Evolutionary conservation across 1,140 invertebrate species (phyloP), one percentile per base, ranked within the genome.

Genomic region (Drosophila sulfurigaster): DNA sequence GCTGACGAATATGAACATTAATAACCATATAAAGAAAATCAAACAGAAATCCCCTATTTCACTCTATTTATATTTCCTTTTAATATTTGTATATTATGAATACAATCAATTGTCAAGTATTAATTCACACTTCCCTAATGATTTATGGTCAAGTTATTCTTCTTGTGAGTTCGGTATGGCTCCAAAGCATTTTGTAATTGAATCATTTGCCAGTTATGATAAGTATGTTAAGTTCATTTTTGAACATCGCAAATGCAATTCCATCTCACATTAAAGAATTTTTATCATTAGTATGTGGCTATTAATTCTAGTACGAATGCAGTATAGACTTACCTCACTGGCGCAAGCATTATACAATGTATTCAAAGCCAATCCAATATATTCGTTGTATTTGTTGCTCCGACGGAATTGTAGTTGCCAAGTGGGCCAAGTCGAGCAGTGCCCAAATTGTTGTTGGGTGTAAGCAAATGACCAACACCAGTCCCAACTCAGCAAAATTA

Each of bases 241-340:
- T 60, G 72, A 78, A 64, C 15, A 16, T 62, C 38, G 1, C 45
- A 8, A 13, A 20, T 8, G 2, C 5, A 62, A 57, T 25, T 41
- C 6, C 3, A n/a, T 30, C 3, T 20, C 11, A 25, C 2, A 49
- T 49, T 11, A 25, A 25, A 49, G 16, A 13, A 30, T 54, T 32
- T 54, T 3, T 7, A 28, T 35, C 30, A 54, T 10, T 10, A 8
- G 8, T 38, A 2, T 38, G 2, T 7, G 32, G 32, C 5, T 35
- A 16, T 54, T 15, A 2, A n/a, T 28, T 15, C 7, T 32, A 54
- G 49, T 13, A 13, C 25, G 20, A 52, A 30, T 51, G 20, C 10
- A 25, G n/a, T 30, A 30, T 13, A 52, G 41, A 88, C 85, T 89
- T 75, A 89, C 85, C 85, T 89, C 63, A 83, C 68, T 90, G 71